Evolutionary conservation across 2,888 invertebrate species (phyloP).

Genomic region (Cerastis rubricosa): DNA sequence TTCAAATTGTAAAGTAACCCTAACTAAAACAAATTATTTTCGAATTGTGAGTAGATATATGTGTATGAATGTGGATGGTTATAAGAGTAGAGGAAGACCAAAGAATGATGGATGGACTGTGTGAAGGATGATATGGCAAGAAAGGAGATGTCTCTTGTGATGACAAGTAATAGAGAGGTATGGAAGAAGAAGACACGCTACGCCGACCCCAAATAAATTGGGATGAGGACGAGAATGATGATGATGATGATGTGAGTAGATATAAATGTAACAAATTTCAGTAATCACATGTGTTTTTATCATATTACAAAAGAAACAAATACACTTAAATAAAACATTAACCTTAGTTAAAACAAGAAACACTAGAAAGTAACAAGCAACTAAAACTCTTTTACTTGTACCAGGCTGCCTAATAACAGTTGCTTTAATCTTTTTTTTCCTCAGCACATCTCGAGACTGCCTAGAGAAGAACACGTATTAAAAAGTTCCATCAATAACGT

Average conservation of each 20-base stretch:
- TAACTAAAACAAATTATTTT: not conserved
- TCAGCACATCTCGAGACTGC: slow-evolving; percentile 17
- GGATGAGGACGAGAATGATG: too few species aligned
- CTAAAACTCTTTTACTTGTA: slow-evolving; percentile 24
- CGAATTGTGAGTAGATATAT: not conserved
- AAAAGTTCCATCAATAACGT: slow-evolving; percentile 66
- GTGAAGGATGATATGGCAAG: too few species aligned
- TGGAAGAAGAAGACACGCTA: too few species aligned
- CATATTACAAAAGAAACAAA: not conserved
- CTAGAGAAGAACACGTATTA: slow-evolving; percentile 55
- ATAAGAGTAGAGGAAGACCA: too few species aligned
- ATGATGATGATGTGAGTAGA: too few species aligned
- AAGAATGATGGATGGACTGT: too few species aligned
- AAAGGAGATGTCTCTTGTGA: too few species aligned
- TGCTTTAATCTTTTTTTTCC: slow-evolving; percentile 31
- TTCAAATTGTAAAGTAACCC: not conserved
- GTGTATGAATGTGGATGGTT: too few species aligned
- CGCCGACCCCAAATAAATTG: too few species aligned
- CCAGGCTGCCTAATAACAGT: slow-evolving; percentile 13
- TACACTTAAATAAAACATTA: not conserved
- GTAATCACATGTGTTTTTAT: not conserved
- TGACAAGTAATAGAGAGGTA: too few species aligned
- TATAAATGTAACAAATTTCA: not conserved
- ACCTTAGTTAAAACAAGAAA: not conserved
- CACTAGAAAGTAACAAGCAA: slow-evolving; percentile 15